Evolutionary conservation across 2,888 invertebrate species (phyloP).

Genomic region (Epiblema foenella): DNA sequence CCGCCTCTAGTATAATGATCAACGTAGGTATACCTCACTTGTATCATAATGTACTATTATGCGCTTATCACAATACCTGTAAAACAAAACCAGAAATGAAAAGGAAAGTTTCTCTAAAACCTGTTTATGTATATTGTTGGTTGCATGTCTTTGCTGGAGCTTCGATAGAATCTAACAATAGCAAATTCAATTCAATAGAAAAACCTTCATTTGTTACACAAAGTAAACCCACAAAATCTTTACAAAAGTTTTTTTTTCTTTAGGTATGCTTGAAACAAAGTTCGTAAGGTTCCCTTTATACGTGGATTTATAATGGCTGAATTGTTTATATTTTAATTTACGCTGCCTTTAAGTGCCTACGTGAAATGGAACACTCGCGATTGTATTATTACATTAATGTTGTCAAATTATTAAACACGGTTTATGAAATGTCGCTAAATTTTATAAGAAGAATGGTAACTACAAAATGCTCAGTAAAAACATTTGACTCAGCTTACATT

Average conservation of each 20-base stretch:
- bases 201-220: constrained; percentile 27
- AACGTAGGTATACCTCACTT: too few relatives aligned
- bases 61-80: background rate
- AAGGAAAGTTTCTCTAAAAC: background rate
- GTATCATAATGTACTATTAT: too few relatives aligned
- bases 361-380: background rate
- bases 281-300: constrained; percentile 4
- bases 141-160: constrained; percentile 7
- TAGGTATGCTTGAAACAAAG: constrained; percentile 12
- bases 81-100: background rate
- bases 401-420: too few relatives aligned
- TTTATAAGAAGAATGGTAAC: too few relatives aligned
- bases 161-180: constrained; percentile 28
- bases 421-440: too few relatives aligned
- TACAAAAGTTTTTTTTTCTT: constrained; percentile 16
- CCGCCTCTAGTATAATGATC: too few relatives aligned
- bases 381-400: background rate
- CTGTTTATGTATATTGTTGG: background rate
- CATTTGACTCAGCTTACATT: too few relatives aligned
- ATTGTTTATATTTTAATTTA: constrained; percentile 8
- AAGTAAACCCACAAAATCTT: constrained; percentile 14
- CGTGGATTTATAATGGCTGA: background rate
- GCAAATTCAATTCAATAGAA: constrained; percentile 4
- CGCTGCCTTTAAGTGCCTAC: background rate
- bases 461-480: too few relatives aligned